phyloP scores from a whole-genome alignment of 1,140 invertebrate species.

The Rhysida immarginata region DNA sequence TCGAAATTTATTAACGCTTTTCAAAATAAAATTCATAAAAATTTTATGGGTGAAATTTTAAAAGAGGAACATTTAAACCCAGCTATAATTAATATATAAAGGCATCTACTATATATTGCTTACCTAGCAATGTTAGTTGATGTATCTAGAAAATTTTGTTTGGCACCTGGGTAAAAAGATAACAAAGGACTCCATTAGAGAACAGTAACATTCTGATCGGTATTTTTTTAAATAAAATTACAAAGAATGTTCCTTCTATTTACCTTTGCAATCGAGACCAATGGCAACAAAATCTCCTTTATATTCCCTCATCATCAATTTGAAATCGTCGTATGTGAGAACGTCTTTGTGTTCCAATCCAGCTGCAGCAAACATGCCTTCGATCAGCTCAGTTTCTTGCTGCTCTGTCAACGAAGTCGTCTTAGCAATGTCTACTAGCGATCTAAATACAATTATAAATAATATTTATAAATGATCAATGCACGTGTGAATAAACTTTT shows the following conservation, averaged over 20 bases:
- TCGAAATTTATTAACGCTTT: too few relatives aligned
- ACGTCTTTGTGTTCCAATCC: conserved; percentile 81
- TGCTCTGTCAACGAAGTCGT: conserved; percentile 36
- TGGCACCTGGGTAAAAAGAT: conserved; percentile 40
- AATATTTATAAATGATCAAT: too few relatives aligned
- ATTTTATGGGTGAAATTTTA: too few relatives aligned
- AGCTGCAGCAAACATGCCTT: conserved; percentile 85
- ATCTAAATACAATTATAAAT: too few relatives aligned
- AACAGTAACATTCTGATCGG: too few relatives aligned
- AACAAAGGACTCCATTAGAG: too few relatives aligned
- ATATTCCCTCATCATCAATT: conserved; percentile 91
- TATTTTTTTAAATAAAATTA: neutral
- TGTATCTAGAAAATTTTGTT: conserved; percentile 86
- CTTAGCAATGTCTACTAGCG: conserved; percentile 84
- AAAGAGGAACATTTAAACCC: too few relatives aligned
- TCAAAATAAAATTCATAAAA: too few relatives aligned
- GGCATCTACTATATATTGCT: too few relatives aligned
- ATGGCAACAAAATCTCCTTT: conserved; percentile 93
- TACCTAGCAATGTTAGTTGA: conserved; percentile 78
- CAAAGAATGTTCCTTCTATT: too few relatives aligned
- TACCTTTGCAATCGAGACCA: conserved; percentile 82
- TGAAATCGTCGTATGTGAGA: conserved; percentile 89
- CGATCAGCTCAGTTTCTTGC: conserved; percentile 78
- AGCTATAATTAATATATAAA: too few relatives aligned
- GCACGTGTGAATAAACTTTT: too few relatives aligned